A percentile compares a stretch with the other conserved stretches of the same genome.
phyloP scores from a whole-genome alignment of 1,140 invertebrate genomes.

The Eubasilissa regina region DNA sequence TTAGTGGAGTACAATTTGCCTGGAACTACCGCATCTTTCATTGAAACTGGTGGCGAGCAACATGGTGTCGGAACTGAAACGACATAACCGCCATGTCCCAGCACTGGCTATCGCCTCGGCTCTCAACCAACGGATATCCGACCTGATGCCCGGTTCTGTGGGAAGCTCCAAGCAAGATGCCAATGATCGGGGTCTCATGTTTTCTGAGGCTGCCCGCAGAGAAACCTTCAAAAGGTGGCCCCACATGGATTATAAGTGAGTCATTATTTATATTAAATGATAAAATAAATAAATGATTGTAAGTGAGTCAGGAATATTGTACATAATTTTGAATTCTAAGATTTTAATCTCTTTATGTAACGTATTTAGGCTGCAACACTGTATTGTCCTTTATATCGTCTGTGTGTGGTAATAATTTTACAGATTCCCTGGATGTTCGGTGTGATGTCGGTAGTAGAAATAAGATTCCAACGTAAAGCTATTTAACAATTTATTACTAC shows the following conservation, averaged over 20 bases:
- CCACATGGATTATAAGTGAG: slow-evolving; percentile 96
- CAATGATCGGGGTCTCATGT: slow-evolving; percentile 84
- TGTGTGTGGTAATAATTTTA: too few species aligned
- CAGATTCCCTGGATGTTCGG: too few species aligned
- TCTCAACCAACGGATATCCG: slow-evolving; percentile 87
- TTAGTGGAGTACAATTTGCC: slow-evolving; percentile 92
- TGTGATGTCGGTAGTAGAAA: too few species aligned
- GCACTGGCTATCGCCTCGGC: slow-evolving; percentile 91
- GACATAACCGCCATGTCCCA: slow-evolving; percentile 86
- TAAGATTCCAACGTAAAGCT: too few species aligned
- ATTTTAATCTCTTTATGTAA: too few species aligned
- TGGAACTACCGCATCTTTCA: slow-evolving; percentile 84
- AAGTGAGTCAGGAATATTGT: too few species aligned
- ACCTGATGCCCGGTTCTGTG: slow-evolving; percentile 72
- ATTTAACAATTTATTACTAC: too few species aligned
- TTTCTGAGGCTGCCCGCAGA: slow-evolving; percentile 89
- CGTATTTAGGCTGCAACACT: too few species aligned
- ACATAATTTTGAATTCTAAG: too few species aligned
- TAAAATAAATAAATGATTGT: neutral
- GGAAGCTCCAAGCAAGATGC: slow-evolving; percentile 71
- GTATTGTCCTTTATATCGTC: too few species aligned
- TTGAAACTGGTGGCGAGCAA: slow-evolving; percentile 84
- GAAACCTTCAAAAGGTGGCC: slow-evolving; percentile 95
- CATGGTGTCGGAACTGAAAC: slow-evolving; percentile 86
- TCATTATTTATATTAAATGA: slow-evolving; percentile 54